Evolutionary conservation across 2,113 vertebrate species (phyloP).

Genomic region (Dicerorhinus sumatrensis): DNA sequence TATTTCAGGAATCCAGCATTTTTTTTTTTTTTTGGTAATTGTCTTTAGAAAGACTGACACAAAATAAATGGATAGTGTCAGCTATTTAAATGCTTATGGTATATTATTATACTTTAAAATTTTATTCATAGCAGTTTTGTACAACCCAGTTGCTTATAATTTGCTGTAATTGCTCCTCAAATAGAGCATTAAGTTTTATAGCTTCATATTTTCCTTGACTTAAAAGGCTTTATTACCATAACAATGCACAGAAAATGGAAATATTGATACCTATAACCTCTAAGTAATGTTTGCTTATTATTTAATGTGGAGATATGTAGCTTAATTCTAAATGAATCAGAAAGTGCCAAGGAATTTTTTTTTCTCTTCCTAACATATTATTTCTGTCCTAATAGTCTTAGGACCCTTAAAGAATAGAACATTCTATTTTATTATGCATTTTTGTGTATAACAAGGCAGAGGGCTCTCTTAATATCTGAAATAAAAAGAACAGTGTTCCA

Average conservation of each 20-base stretch:
- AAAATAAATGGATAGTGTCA: constrained; percentile 57
- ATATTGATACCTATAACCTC: constrained; percentile 74
- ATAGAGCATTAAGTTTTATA: constrained; percentile 84
- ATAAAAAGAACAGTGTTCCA: constrained; percentile 59
- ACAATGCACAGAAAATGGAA: constrained; percentile 67
- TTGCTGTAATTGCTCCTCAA: constrained; percentile 83
- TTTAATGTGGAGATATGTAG: constrained; percentile 70
- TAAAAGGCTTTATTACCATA: constrained; percentile 81
- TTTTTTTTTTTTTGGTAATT: constrained; percentile 64
- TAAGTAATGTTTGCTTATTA: constrained; percentile 78
- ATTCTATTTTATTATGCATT: constrained; percentile 42
- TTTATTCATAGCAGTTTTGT: constrained; percentile 82
- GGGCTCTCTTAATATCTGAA: constrained; percentile 44
- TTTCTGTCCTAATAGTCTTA: constrained; percentile 55
- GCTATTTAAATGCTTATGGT: constrained; percentile 78
- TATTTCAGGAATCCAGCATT: constrained; percentile 62
- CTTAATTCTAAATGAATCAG: constrained; percentile 72
- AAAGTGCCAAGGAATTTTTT: constrained; percentile 28
- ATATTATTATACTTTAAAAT: constrained; percentile 84
- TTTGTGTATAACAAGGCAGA: not conserved
- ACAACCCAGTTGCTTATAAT: constrained; percentile 77
- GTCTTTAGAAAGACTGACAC: constrained; percentile 73
- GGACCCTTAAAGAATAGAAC: constrained; percentile 1
- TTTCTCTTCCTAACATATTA: constrained; percentile 18
- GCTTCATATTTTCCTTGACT: constrained; percentile 77